Evolutionary conservation across 2,113 vertebrate genomes (phyloP), one percentile per base, ranked within the genome.

Genomic region (Apaloderma vittatum): DNA sequence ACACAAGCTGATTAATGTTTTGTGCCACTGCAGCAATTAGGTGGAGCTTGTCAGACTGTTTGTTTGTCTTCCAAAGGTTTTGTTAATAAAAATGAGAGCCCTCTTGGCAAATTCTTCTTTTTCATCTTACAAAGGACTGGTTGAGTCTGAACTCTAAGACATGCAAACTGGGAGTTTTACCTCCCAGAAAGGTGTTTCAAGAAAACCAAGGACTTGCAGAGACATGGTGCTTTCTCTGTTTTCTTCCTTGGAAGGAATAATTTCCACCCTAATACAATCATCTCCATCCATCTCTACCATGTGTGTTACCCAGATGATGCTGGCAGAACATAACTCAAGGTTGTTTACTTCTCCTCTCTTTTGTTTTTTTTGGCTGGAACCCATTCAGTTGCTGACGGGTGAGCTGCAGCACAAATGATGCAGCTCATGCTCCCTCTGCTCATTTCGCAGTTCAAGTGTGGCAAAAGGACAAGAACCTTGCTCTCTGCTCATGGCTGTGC

Each of bases 21-120:
- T 76, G n/a, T 84, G 66, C 67, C 82, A 34, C 74, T 74, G 70
- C 80, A 90, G 66, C 46, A 95, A 96, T 90, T 68, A 78, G 43
- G 51, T 36, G 26, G 54, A 58, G 40, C 61, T 82, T 92, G 59
- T 89, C 63, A 92, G 45, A 73, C 32, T 34, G 8, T 49, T 73
- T 86, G 34, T 54, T 94, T 95, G 30, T 45, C 59, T 79, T 84
- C 29, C 74, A 74, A 78, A 86, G 51, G 5, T 73, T 80, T 77
- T 93, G 21, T 71, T 93, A 67, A 92, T 9, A 57, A 90, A 94
- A 88, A 45, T 37, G 22, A 88, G 17, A 83, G 18, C 12, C 5
- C 14, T 71, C 19, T 61, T 45, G 37, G 19, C 8, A 80, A 63
- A 88, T 46, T 81, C 48, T 32, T 70, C 12, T 76, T 91, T 90